phyloP scores from a whole-genome alignment of 2,797 vertebrate species.

The Malacoctenus gilli region DNA sequence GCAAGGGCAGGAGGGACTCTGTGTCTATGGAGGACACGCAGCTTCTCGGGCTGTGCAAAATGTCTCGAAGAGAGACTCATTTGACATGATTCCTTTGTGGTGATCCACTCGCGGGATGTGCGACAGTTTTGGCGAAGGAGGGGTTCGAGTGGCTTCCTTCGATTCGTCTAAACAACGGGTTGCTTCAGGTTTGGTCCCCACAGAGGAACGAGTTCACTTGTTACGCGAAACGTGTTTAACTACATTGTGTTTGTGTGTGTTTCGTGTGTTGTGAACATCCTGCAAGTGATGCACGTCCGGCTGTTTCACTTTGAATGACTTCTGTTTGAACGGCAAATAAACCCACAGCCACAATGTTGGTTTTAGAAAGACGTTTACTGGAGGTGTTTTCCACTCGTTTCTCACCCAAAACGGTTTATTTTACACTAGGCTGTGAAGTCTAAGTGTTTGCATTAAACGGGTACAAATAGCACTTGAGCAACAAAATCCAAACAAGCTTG shows the following conservation, averaged over 20 bases:
- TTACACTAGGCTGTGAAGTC: too few species aligned
- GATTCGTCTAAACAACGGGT: conserved; percentile 7
- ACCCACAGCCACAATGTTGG: neutral
- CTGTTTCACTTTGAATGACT: too few species aligned
- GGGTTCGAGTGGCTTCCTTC: neutral
- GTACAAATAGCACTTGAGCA: too few species aligned
- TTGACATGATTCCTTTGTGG: conserved; percentile 15
- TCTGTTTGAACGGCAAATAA: neutral
- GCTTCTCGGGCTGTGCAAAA: conserved; percentile 57
- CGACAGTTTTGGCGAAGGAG: neutral
- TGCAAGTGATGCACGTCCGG: neutral
- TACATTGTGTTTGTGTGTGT: neutral
- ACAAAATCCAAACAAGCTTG: too few species aligned
- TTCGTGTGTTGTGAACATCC: neutral
- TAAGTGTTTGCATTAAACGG: too few species aligned
- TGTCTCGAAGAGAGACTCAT: conserved; percentile 46
- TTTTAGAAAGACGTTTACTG: neutral
- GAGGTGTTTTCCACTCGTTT: neutral
- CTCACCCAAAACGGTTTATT: too few species aligned
- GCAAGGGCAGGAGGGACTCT: conserved; percentile 29
- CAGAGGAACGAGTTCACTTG: neutral
- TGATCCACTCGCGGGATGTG: conserved; percentile 23
- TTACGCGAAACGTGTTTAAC: neutral
- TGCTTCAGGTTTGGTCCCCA: neutral
- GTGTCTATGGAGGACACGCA: conserved; percentile 38